Percentiles rank a stretch among this genome's conserved stretches.
phyloP scores from a whole-genome alignment of 1,140 invertebrate species.

The Drosophila tristis region DNA sequence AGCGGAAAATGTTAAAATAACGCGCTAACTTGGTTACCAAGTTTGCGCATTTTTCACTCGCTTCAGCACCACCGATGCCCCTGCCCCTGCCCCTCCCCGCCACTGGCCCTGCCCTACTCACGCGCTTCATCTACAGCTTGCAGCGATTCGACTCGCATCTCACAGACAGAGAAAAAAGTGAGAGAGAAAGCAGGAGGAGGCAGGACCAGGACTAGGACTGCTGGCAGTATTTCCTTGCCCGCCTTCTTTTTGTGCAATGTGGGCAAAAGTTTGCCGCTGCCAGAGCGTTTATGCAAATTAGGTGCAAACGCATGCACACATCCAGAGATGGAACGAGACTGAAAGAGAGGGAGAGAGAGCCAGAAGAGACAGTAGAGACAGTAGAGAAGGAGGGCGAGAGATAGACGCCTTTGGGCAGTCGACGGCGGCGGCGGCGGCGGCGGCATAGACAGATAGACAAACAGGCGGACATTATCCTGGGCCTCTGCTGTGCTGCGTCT shows the following conservation, averaged over 20 bases:
- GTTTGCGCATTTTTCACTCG: conserved; percentile 81
- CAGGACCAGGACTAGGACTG: not conserved
- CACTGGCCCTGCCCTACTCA: not conserved
- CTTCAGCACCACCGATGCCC: conserved; percentile 40
- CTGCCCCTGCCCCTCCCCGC: not conserved
- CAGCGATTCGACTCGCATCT: conserved; percentile 51
- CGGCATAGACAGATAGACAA: conserved; percentile 53
- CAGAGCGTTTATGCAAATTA: conserved; percentile 81
- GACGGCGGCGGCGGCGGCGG: conserved; percentile 36
- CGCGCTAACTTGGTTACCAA: conserved; percentile 83
- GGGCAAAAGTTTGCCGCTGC: conserved; percentile 75
- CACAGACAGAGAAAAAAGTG: conserved; percentile 29
- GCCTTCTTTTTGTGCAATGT: conserved; percentile 72
- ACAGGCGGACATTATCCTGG: conserved; percentile 76
- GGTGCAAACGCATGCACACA: conserved; percentile 76
- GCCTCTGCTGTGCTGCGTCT: not conserved
- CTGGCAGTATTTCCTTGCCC: conserved; percentile 47
- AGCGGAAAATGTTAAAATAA: conserved; percentile 82
- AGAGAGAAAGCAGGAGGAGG: not conserved
- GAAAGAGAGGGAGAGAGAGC: not conserved
- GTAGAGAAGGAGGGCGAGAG: conserved; percentile 1
- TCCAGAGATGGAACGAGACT: not conserved
- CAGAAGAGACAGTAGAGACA: conserved; percentile 16
- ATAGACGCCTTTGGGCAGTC: conserved; percentile 6
- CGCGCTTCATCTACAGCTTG: conserved; percentile 17